These are phyloP conservation scores for Ranitomeya imitator DNA, from an alignment of 2,113 vertebrate genomes.

Conservation along the genomic window DNA sequence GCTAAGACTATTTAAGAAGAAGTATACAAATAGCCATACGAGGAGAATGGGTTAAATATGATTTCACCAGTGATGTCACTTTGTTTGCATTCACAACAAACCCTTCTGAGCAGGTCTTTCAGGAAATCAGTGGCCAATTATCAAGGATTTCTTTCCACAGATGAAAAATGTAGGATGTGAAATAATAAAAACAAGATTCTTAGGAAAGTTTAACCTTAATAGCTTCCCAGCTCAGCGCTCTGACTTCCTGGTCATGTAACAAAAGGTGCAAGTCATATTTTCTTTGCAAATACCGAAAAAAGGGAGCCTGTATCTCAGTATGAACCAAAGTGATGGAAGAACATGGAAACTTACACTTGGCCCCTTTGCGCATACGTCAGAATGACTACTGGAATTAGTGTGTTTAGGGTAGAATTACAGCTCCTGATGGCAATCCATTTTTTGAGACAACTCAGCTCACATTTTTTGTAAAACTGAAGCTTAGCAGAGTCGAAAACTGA, in stretches of 20 bases:
- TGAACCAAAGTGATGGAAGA: conserved; percentile 29
- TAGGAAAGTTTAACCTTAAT: conserved; percentile 43
- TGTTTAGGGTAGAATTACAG: conserved; percentile 53
- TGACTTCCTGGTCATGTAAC: conserved; percentile 50
- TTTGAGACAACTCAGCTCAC: conserved; percentile 40
- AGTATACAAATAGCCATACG: background rate
- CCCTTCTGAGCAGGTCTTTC: conserved; percentile 47
- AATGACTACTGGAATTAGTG: conserved; percentile 52
- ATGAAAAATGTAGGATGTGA: conserved; percentile 49
- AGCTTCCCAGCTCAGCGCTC: conserved; percentile 44
- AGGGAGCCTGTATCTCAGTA: conserved; percentile 36
- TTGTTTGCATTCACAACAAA: conserved; percentile 41
- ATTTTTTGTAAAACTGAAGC: conserved; percentile 28
- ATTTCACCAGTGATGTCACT: conserved; percentile 53
- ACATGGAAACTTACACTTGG: conserved; percentile 57
- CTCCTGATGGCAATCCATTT: conserved; percentile 46
- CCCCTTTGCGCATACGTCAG: conserved; percentile 51
- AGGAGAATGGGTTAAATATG: conserved; percentile 35
- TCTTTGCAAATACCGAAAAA: conserved; percentile 51
- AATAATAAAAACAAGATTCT: conserved; percentile 50
- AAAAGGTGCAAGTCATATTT: conserved; percentile 57
- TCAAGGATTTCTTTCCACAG: conserved; percentile 51
- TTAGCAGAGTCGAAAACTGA: conserved; percentile 14
- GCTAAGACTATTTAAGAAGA: background rate
- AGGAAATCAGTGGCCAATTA: conserved; percentile 44